A percentile compares a stretch with the other conserved stretches of the same genome.
Evolutionary conservation across 2,797 vertebrate species (phyloP).

Genomic region (Aphelocoma californica): DNA sequence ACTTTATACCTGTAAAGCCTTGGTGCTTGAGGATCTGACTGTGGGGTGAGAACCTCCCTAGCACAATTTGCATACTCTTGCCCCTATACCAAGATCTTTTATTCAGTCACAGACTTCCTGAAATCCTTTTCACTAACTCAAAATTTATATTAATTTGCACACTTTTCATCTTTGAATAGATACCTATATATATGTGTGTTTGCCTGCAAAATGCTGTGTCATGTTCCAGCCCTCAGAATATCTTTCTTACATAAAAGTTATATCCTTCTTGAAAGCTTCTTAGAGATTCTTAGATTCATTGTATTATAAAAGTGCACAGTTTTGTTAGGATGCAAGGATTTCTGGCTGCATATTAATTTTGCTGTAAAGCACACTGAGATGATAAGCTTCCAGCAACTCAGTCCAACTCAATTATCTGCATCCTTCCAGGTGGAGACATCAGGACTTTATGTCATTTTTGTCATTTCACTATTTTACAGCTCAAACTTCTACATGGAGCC

Average conservation of each 20-base stretch:
- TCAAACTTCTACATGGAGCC: neutral
- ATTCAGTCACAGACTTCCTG: neutral
- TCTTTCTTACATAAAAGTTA: neutral
- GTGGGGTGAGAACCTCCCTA: neutral
- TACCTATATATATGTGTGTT: neutral
- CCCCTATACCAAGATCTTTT: neutral
- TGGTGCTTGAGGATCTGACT: neutral
- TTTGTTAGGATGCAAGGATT: neutral
- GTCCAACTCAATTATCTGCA: constrained; percentile 22
- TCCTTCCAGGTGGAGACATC: constrained; percentile 23
- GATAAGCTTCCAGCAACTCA: constrained; percentile 5
- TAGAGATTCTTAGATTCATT: neutral
- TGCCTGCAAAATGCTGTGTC: neutral
- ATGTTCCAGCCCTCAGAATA: neutral
- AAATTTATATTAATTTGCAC: neutral
- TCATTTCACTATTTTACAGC: neutral
- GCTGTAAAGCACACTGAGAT: neutral
- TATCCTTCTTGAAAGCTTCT: neutral
- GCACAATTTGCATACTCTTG: rapidly evolving
- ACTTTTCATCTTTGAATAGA: neutral
- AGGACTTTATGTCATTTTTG: neutral
- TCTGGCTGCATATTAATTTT: constrained; percentile 21
- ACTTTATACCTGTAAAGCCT: neutral
- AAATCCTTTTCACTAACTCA: neutral
- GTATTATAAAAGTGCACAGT: neutral